Base-by-base conservation (phyloP, 2,888 invertebrate genomes). In the Pasiphila rectangulata region DNA sequence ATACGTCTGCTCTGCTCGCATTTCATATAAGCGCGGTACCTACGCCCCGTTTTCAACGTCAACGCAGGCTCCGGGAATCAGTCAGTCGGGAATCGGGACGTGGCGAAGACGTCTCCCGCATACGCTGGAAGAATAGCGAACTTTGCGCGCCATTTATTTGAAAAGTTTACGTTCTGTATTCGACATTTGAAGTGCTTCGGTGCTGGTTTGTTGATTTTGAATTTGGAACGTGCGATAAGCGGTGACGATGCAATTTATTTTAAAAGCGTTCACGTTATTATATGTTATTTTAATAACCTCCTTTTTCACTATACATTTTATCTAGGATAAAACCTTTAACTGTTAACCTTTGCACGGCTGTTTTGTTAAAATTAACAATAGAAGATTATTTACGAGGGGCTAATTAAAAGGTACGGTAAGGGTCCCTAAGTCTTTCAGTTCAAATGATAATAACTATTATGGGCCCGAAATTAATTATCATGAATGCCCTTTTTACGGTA, bases 61-160 rank as follows among this genome's bases (percentile, higher is more conserved):
- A 42, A 32, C 10, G 17, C 66, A 65, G 69, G 59, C 42, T 59
- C 62, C 54, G 55, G 61, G 56, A 51, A 36, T 39, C 40, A 54
- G 56, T 57, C 54, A 56, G 50, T 50, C 45, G 58, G 49, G 41
- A 45, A 5, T 32, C 17, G 32, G 32, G 17, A 32, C 32, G 32
- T 9, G 55, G 61, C 46, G 59, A 41, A 51, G 43, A 57, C 61
- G 51, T 38, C 44, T 32, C 48, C 52, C 43, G 35, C 23, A 19
- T 29, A 13, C 24, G 13, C 35, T 4, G 45, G 10, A 40, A 43
- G 47, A 42, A 27, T 27, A 71, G 50, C 54, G 64, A 44, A 72
- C 62, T 72, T 71, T 63, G 51, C 62, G 64, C 55, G 59, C 44
- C 51, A 40, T 50, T 48, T 46, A 43, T 37, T 55, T 59, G 56